A percentile compares a stretch with the other conserved stretches of the same genome.
Conservation (phyloP, 2,113 vertebrate species). For the Dunckerocampus dactyliophorus region DNA sequence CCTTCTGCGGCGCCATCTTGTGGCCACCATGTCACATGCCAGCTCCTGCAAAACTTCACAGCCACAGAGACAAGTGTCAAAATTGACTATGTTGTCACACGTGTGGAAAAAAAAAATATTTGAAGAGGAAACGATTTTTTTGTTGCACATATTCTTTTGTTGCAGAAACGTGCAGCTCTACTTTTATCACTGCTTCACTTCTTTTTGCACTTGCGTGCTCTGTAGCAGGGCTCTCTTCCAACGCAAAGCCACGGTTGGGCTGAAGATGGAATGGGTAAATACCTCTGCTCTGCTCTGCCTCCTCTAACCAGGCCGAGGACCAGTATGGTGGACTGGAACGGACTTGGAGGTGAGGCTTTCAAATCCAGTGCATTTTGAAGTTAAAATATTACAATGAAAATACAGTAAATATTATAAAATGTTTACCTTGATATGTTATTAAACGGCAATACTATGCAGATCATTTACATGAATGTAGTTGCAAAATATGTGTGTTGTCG, state of each 20-base stretch:
- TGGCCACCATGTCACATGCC: not conserved
- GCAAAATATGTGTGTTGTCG: too few species aligned
- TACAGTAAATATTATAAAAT: too few species aligned
- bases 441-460: too few species aligned
- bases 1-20: not conserved
- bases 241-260: conserved; percentile 42
- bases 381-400: not conserved
- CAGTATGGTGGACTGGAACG: conserved; percentile 55
- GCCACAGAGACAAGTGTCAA: not conserved
- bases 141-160: too few species aligned
- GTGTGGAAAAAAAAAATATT: too few species aligned
- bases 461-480: too few species aligned
- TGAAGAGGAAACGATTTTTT: too few species aligned
- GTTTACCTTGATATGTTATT: too few species aligned
- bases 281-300: conserved; percentile 63
- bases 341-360: conserved; percentile 32
- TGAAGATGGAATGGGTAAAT: conserved; percentile 59
- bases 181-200: too few species aligned
- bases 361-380: not conserved
- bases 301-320: conserved; percentile 21
- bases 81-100: not conserved
- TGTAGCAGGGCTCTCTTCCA: conserved; percentile 66
- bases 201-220: not conserved
- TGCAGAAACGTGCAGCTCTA: too few species aligned
- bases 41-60: conserved; percentile 1